Evolutionary conservation across 2,113 vertebrate genomes (phyloP), one percentile per base, ranked within the genome.

Genomic region (Thryonomys swinderianus): DNA sequence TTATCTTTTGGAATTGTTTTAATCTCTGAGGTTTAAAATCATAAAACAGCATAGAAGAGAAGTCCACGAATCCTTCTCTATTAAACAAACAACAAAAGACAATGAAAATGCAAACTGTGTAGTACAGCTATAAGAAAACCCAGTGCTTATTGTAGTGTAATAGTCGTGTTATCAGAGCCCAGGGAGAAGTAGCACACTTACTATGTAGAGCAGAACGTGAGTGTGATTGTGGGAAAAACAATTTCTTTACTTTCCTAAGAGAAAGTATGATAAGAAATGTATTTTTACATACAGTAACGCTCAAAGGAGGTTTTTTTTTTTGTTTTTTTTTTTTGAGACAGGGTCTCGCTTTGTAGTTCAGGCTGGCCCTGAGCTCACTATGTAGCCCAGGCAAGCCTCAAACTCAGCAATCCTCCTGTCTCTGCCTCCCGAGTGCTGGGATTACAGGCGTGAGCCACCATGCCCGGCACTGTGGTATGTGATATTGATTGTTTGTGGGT

Each of bases 21-120:
- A 78, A 74, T 67, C 40, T 79, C 82, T 85, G n/a, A 61, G 53
- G 8, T 81, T 83, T 89, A 89, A 96, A 89, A 91, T 71, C 14
- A 0, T 87, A 64, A 71, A 21, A 94, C 82, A 61, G 42, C 32
- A 40, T 59, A n/a, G 42, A 34, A 37, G 32, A 69, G 53, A 96
- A 85, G 17, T 55, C 80, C 76, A 67, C 69, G 64, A 69, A 85
- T 59, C 37, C 62, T 91, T 94, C 48, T 92, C 53, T 67, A n/a
- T 83, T 78, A 27, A 14, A 74, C 10, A 51, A 40, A 34, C 48
- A 89, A 61, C 20, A 62, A 57, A 48, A 53, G 27, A 42, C 27
- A 67, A 30, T 25, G 34, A 66, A 79, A 45, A 78, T 45, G 21
- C 93, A 94, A 85, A 51, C 42, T 82, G 37, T 14, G 91, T 87